A percentile compares a stretch with the other conserved stretches of the same genome.
These are phyloP conservation scores for Lonchura striata DNA, from an alignment of 2,113 vertebrate species.

Conservation along the genomic window DNA sequence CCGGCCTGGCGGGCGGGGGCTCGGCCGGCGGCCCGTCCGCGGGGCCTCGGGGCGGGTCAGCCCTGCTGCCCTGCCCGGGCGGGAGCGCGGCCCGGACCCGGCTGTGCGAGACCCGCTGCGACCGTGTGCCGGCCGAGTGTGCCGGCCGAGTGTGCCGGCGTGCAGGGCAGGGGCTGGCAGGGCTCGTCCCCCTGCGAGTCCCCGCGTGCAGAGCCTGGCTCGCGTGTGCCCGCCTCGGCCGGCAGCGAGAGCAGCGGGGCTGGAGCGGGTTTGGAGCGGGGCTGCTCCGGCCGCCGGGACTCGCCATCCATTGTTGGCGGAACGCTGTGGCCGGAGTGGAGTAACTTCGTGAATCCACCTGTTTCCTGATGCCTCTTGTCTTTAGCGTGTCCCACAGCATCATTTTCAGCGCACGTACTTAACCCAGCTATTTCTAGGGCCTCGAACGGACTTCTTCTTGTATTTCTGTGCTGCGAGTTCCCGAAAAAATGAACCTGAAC, in stretches of 20 bases:
- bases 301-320: rapidly evolving
- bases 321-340: rapidly evolving
- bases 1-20: too few relatives aligned
- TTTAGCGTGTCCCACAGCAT: rapidly evolving
- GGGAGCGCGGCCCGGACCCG: rapidly evolving
- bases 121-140: too few relatives aligned
- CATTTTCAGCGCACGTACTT: rapidly evolving
- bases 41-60: not conserved
- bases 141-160: not conserved
- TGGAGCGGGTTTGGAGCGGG: rapidly evolving
- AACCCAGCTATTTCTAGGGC: not conserved
- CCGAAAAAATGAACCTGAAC: not conserved
- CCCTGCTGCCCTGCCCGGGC: not conserved
- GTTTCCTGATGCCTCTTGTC: not conserved
- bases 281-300: rapidly evolving
- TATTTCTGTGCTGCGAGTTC: not conserved
- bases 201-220: rapidly evolving
- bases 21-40: not conserved
- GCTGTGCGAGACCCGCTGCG: not conserved
- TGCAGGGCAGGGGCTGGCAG: rapidly evolving
- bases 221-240: not conserved
- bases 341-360: not conserved
- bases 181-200: not conserved
- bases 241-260: rapidly evolving
- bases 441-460: not conserved